A percentile compares a stretch with the other conserved stretches of the same genome.
These are phyloP conservation scores for Limanda limanda DNA, from an alignment of 2,113 vertebrate genomes.

Conservation along the genomic window DNA sequence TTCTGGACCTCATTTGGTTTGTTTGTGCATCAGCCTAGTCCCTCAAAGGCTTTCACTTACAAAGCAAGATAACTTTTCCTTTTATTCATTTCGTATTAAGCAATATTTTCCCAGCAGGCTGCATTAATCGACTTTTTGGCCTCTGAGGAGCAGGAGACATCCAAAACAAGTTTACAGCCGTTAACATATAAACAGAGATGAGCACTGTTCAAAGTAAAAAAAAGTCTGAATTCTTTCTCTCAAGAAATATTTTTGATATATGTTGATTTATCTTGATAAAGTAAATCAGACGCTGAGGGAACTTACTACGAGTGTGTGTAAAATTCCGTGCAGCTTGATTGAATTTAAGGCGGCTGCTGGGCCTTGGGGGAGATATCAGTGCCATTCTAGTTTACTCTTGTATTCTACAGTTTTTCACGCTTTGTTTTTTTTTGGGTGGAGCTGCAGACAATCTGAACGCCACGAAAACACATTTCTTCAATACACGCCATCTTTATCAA, in stretches of 20 bases:
- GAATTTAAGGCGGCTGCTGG: no score
- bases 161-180: constrained; percentile 1
- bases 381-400: no score
- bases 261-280: no score
- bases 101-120: neutral
- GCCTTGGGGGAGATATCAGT: no score
- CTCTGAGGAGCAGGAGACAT: neutral
- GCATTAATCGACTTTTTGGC: constrained; percentile 12
- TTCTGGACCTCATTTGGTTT: constrained; percentile 11
- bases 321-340: no score
- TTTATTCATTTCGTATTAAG: neutral
- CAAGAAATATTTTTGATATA: no score
- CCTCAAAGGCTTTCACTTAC: constrained; percentile 11
- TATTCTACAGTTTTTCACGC: neutral
- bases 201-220: neutral
- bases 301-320: no score
- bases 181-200: neutral
- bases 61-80: neutral
- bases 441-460: no score
- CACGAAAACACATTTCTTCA: no score
- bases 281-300: no score
- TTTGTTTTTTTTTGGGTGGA: neutral
- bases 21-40: neutral
- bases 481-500: no score
- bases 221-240: neutral